Conservation (phyloP, 2,888 invertebrate species). For the Tinea trinotella region DNA sequence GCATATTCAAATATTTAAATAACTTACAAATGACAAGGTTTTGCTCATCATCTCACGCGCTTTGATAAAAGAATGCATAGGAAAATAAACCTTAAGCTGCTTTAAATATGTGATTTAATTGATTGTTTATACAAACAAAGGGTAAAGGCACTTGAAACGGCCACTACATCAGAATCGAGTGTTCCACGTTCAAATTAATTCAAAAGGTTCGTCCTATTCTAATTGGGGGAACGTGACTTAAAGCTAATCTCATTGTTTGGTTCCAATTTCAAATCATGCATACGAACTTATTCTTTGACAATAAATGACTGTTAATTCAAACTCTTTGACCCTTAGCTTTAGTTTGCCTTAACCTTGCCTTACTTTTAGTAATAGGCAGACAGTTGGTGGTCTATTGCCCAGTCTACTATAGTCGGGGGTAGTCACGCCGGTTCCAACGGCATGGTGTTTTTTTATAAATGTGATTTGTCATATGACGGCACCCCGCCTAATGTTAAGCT, state of each 20-base stretch:
- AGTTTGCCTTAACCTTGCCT: too few species aligned
- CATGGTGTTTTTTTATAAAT: too few species aligned
- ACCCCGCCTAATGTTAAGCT: too few species aligned
- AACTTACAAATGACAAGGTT: conserved; percentile 34
- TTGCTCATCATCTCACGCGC: conserved; percentile 29
- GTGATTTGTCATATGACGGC: too few species aligned
- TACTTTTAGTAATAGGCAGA: too few species aligned
- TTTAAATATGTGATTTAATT: background rate
- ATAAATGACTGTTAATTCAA: too few species aligned
- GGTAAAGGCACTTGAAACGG: conserved; percentile 20
- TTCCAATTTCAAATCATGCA: conserved; percentile 16
- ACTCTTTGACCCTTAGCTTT: too few species aligned
- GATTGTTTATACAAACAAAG: conserved; percentile 1
- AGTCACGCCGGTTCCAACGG: too few species aligned
- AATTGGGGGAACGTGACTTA: conserved; percentile 68
- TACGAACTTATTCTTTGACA: background rate
- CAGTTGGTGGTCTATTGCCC: too few species aligned
- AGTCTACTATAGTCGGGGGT: too few species aligned
- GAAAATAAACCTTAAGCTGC: background rate
- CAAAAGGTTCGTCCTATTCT: conserved; percentile 32
- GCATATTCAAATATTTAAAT: conserved; percentile 27
- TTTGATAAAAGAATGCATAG: conserved; percentile 22
- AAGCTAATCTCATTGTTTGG: conserved; percentile 42
- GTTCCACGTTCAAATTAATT: conserved; percentile 37
- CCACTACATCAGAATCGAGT: conserved; percentile 70